Evolutionary conservation across 2,888 invertebrate genomes (phyloP), one percentile per base, ranked within the genome.

Genomic region (Griposia aprilina): DNA sequence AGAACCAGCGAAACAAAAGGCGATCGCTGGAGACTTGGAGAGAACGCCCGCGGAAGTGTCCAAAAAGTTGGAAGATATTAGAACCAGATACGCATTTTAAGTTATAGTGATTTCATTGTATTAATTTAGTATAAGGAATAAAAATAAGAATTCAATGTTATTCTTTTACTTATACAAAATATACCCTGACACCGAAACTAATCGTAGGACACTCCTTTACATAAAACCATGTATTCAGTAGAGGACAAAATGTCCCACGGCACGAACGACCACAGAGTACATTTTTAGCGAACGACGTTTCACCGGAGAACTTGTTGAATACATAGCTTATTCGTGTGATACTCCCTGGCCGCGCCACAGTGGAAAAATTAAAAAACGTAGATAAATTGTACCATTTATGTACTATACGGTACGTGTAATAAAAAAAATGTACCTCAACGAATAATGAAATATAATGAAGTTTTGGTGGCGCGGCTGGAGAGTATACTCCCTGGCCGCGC

Each of bases 11-110:
- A 99, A 99, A 94, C 99, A 99, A 94, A 99, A 99, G 91, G 98
- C 98, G 85, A 99, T 99, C 81, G 98, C 99, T 0, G 98, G 98
- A 66, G 99, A 99, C 94, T 97, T 99, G 91, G 99, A 99, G 93
- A 97, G 99, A 91, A 99, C 99, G 0, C 98, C 99, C 0, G 99
- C 98, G 76, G 99, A 99, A 96, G 99, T 99, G 15, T 99, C 99
- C 13, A 99, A 99, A 96, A 99, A 99, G 94, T 97, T 99, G 74
- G 99, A 99, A 97, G 99, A 99, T 94, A 99, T 99, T 90, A 97
- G 99, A 94, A 99, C 99, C 62, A 98, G 99, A 97, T 99, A 99
- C 94, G 99, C 99, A 13, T 99, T 99, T 97, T 99, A 98, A 98
- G 91, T 91, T 74, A 63, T 74, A 69, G 74, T 86, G 68, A 74